These are phyloP conservation scores for Phorcus lineatus DNA, from an alignment of 2,888 invertebrate genomes.

Conservation along the genomic window DNA sequence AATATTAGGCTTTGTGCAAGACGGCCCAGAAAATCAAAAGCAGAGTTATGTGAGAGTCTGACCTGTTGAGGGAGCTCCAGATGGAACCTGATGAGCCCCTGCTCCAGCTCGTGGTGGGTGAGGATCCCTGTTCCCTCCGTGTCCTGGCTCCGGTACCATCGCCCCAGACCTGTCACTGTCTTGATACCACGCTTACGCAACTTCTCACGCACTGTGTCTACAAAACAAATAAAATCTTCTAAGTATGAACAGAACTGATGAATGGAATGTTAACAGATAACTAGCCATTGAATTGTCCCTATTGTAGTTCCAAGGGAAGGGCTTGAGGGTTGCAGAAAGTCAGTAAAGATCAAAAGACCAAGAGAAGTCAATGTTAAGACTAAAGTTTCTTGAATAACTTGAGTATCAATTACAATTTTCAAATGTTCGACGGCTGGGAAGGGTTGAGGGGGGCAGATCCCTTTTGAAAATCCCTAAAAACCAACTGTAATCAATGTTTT, in stretches of 20 bases:
- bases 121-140: constrained; percentile 60
- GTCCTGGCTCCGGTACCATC: constrained; percentile 62
- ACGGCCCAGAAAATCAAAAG: not conserved
- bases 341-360: too few species aligned
- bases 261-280: not conserved
- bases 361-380: too few species aligned
- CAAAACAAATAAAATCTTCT: not conserved
- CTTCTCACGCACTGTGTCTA: constrained; percentile 64
- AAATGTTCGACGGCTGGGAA: too few species aligned
- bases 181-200: constrained; percentile 69
- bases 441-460: too few species aligned
- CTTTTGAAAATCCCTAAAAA: too few species aligned
- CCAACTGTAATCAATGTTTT: too few species aligned
- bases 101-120: constrained; percentile 70
- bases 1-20: too few species aligned
- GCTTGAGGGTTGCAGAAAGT: too few species aligned
- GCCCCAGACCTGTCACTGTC: constrained; percentile 67
- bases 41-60: not conserved
- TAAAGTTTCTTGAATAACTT: too few species aligned
- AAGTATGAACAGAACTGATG: not conserved
- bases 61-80: constrained; percentile 70
- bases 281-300: too few species aligned
- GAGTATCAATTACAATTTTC: too few species aligned
- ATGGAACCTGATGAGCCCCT: constrained; percentile 67
- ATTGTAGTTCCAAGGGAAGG: not conserved